These are phyloP conservation scores for Mayetiola destructor DNA, from an alignment of 2,888 invertebrate genomes.

Conservation along the genomic window DNA sequence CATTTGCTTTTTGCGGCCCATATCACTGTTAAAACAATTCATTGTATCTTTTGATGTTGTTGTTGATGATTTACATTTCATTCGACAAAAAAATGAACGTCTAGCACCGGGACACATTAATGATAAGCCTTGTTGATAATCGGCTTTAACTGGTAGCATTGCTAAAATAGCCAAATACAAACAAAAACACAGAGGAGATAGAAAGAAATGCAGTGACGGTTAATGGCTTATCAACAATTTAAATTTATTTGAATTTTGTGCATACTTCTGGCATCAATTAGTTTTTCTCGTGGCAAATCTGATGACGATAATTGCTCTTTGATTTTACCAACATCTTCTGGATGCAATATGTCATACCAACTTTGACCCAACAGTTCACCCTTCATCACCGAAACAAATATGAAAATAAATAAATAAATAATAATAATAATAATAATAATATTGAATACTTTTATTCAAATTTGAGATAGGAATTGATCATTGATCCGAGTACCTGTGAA, in stretches of 20 bases:
- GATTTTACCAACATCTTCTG: slow-evolving; percentile 86
- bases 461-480: no score
- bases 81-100: slow-evolving; percentile 84
- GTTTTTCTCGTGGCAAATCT: slow-evolving; percentile 73
- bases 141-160: slow-evolving; percentile 80
- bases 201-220: background rate
- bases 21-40: slow-evolving; percentile 40
- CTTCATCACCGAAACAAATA: slow-evolving; percentile 40
- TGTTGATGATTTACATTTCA: slow-evolving; percentile 63
- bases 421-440: no score
- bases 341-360: slow-evolving; percentile 86
- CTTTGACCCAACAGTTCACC: slow-evolving; percentile 81
- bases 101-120: slow-evolving; percentile 76
- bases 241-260: slow-evolving; percentile 35
- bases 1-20: slow-evolving; percentile 47
- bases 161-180: slow-evolving; percentile 38
- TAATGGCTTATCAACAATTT: background rate
- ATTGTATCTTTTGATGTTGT: slow-evolving; percentile 60
- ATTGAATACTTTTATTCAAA: no score
- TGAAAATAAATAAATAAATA: slow-evolving; percentile 16
- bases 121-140: slow-evolving; percentile 60
- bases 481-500: slow-evolving; percentile 47
- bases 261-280: slow-evolving; percentile 92
- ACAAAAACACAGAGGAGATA: slow-evolving; percentile 20
- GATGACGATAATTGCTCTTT: slow-evolving; percentile 88